Evolutionary conservation across 2,797 vertebrate species (phyloP).

Genomic region (Protosalanx chinensis): DNA sequence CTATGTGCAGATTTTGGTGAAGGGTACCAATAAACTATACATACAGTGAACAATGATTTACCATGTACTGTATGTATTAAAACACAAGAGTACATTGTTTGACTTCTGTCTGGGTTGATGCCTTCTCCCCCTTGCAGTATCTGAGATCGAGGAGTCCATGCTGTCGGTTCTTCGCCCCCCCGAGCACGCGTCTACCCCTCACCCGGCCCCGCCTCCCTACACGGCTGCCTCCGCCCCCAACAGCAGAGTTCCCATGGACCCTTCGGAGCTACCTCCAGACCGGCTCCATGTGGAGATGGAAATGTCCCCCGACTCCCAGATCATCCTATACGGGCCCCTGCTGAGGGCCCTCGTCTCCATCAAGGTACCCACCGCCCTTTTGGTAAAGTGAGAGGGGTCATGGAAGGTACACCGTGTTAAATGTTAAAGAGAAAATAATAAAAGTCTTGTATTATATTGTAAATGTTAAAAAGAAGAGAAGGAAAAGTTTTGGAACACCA

Average conservation of each 20-base stretch:
- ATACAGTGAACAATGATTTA: not conserved
- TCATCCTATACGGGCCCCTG: constrained; percentile 90
- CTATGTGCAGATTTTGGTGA: too few relatives aligned
- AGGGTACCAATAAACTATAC: too few relatives aligned
- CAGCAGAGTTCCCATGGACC: constrained; percentile 76
- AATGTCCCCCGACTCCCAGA: constrained; percentile 91
- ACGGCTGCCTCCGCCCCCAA: constrained; percentile 71
- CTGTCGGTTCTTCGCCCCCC: constrained; percentile 74
- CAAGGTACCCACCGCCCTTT: constrained; percentile 75
- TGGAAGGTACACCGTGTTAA: not conserved
- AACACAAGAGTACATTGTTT: too few relatives aligned
- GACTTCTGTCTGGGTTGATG: not conserved
- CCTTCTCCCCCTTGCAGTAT: constrained; percentile 70
- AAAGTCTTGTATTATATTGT: too few relatives aligned
- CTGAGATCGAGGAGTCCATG: constrained; percentile 95
- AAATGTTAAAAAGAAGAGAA: too few relatives aligned
- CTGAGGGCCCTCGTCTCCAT: constrained; percentile 88
- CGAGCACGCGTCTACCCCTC: constrained; percentile 66
- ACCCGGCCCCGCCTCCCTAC: constrained; percentile 64
- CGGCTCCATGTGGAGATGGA: constrained; percentile 94
- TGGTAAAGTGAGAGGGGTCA: not conserved
- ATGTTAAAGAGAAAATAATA: not conserved
- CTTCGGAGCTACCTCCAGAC: constrained; percentile 90
- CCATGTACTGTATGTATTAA: not conserved
- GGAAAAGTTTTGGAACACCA: not conserved